Base-by-base conservation (phyloP, 2,113 vertebrate species). In the Typhlomys cinereus region DNA sequence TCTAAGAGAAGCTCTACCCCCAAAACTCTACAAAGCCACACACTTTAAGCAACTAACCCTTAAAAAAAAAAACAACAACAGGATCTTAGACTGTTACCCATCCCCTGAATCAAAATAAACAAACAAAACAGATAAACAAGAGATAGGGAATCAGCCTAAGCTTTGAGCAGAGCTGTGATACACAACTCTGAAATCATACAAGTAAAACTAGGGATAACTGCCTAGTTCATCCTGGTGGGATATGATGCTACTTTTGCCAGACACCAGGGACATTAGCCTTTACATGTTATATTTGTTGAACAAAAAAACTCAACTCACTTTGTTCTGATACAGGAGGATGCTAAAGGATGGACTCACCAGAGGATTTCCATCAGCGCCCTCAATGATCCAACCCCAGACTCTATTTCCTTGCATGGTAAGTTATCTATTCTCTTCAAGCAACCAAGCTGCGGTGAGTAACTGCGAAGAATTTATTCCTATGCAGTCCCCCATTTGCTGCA, bases 281-380 rank as follows among this genome's bases (percentile, higher is more conserved):
- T 61, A 67, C 3, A 10, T 50, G 86, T 31, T 11, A 39, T 61
- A 57, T n/a, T n/a, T 75, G 75, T 71, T 54, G 76, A 73, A 31
- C n/a, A 74, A 84, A 95, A n/a, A 90, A 82, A 57, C 0, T 7
- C 13, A 57, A 80, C 50, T 80, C 54, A n/a, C 41, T 96, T 88
- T 88, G 15, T 39, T 78, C 50, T 9, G 59, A 3, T 0, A 59
- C 25, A 31, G 41, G 2, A 91, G 91, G 70, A 79, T 54, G 39
- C 20, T 25, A 1, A 17, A 25, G 64, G 1, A 13, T 34, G 1
- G 1, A 21, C 54, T 80, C 15, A 1, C 46, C 0, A 27, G 18
- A 7, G 25, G 21, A 50, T 93, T 93, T 89, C 64, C 66, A 57
- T 41, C 29, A 2, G 20, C 11, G 11, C 11, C 39, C 13, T 41